These are phyloP conservation scores for Chionoecetes opilio DNA, from an alignment of 1,140 invertebrate genomes.

Conservation along the genomic window DNA sequence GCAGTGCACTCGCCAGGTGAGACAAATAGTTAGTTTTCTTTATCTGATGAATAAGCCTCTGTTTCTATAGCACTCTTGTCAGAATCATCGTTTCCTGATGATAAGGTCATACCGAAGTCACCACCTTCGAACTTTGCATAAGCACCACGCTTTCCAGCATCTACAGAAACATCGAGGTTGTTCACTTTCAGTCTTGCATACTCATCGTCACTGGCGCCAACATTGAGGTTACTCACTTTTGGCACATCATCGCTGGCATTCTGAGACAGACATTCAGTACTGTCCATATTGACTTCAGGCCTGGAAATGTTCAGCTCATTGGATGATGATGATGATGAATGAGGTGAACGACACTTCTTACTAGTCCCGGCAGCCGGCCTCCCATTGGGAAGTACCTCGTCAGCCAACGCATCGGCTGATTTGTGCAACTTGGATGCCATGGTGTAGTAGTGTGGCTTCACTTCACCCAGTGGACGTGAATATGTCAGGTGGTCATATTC, in stretches of 20 bases:
- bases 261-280: constrained; percentile 31
- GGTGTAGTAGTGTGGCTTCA: constrained; percentile 92
- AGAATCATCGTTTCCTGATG: constrained; percentile 55
- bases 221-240: constrained; percentile 62
- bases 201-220: constrained; percentile 70
- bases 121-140: constrained; percentile 75
- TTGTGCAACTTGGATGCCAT: constrained; percentile 85
- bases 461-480: constrained; percentile 89
- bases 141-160: constrained; percentile 70
- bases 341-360: constrained; percentile 43
- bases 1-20: not conserved
- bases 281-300: constrained; percentile 50
- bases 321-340: constrained; percentile 69
- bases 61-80: constrained; percentile 59
- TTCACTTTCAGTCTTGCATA: constrained; percentile 69
- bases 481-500: constrained; percentile 95
- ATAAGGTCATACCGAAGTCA: constrained; percentile 66
- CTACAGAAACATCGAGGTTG: constrained; percentile 64
- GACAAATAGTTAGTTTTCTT: constrained; percentile 32
- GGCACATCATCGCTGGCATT: constrained; percentile 54
- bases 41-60: constrained; percentile 44
- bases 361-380: constrained; percentile 39
- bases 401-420: constrained; percentile 64
- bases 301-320: constrained; percentile 73
- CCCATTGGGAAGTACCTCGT: constrained; percentile 4